phyloP scores from a whole-genome alignment of 1,140 invertebrate genomes.

The Anastrepha ludens region DNA sequence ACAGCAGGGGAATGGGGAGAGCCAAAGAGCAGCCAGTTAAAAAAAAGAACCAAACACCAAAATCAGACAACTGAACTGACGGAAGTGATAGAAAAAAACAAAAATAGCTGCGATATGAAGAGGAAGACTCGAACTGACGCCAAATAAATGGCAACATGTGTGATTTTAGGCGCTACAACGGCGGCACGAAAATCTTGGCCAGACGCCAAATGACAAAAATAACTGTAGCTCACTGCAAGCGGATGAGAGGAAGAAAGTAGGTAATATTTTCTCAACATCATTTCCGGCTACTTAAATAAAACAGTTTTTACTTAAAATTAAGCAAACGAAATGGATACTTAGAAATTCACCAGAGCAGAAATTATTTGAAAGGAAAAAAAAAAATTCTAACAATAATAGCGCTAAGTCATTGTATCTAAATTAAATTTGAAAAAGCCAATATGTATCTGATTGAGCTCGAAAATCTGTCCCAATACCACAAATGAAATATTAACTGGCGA shows the following conservation, averaged over 20 bases:
- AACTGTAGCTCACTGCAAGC: neutral
- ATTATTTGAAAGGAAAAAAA: neutral
- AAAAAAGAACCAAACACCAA: neutral
- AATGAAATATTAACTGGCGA: neutral
- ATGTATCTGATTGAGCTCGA: neutral
- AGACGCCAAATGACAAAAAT: conserved; percentile 2
- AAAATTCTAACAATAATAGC: neutral
- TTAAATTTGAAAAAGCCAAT: neutral
- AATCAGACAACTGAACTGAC: neutral
- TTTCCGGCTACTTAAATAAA: no score
- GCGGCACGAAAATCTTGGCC: neutral
- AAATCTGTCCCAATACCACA: neutral
- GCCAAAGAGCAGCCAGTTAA: neutral
- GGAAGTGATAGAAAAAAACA: neutral
- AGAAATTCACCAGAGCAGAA: neutral
- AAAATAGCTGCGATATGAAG: neutral
- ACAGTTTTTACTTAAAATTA: neutral
- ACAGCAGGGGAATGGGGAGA: neutral
- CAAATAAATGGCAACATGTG: conserved; percentile 25
- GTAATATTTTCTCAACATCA: no score
- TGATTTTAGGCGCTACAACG: conserved; percentile 10
- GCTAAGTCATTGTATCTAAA: neutral
- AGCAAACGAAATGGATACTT: neutral
- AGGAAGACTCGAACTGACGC: neutral
- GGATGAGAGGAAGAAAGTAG: neutral